Evolutionary conservation across 2,797 vertebrate genomes (phyloP).

Genomic region (Sebastes vulpes): DNA sequence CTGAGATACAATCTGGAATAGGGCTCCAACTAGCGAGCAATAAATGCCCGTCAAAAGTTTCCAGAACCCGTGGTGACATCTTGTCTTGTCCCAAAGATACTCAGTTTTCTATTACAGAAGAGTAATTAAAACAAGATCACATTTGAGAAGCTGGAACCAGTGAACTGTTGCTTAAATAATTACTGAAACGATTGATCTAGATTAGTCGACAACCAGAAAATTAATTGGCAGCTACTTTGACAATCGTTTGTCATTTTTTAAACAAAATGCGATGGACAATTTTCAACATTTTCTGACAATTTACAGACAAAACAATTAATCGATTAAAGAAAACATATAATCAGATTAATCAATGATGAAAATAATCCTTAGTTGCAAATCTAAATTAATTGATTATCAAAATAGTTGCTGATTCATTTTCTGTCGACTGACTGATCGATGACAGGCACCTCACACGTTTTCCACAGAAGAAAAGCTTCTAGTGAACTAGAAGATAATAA

Average conservation of each 20-base stretch:
- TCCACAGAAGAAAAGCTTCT: not conserved
- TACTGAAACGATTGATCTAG: not conserved
- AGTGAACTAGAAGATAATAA: not conserved
- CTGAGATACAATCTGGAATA: not conserved
- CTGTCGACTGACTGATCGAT: not conserved
- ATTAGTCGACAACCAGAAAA: not conserved
- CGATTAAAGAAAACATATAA: no score
- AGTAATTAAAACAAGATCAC: not conserved
- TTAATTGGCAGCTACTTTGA: not conserved
- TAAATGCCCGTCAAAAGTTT: not conserved
- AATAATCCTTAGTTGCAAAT: fast-evolving
- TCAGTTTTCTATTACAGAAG: not conserved
- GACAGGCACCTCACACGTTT: not conserved
- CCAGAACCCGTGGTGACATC: not conserved
- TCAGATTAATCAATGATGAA: not conserved
- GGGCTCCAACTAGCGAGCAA: not conserved
- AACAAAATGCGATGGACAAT: not conserved
- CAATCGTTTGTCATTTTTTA: not conserved
- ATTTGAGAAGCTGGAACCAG: not conserved
- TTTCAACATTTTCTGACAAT: not conserved
- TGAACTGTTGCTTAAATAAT: not conserved
- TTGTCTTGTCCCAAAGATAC: not conserved
- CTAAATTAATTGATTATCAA: not conserved
- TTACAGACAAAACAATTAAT: not conserved
- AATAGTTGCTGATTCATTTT: not conserved